These are phyloP conservation scores for Melanocharis versteri DNA, from an alignment of 2,113 vertebrate species.

Conservation along the genomic window DNA sequence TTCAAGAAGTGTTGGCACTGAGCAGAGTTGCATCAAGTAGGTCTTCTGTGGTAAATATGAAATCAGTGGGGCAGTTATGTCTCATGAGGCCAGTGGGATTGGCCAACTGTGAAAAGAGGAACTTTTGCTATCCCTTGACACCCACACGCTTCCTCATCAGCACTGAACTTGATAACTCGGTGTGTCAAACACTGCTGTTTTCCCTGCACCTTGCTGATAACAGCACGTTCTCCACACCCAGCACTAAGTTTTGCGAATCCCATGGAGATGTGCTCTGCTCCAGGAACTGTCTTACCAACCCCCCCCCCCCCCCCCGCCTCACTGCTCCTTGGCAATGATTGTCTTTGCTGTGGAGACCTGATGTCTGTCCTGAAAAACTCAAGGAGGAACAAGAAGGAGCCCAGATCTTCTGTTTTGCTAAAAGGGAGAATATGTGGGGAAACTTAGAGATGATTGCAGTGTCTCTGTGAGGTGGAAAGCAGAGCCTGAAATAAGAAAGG, in stretches of 20 bases:
- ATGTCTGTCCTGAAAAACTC: background rate
- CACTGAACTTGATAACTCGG: accelerated
- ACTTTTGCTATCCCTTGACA: background rate
- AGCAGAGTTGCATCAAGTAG: background rate
- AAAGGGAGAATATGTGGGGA: background rate
- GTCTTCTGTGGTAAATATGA: background rate
- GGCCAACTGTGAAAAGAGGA: background rate
- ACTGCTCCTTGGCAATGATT: background rate
- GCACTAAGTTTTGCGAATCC: background rate
- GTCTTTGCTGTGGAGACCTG: background rate
- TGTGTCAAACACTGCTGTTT: accelerated
- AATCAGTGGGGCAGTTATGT: background rate
- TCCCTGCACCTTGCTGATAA: background rate
- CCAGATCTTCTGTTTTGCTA: background rate
- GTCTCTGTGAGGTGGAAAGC: background rate
- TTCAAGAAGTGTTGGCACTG: background rate
- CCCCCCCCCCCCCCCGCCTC: no score
- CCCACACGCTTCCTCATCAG: background rate
- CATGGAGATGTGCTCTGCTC: background rate
- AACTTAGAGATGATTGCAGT: background rate
- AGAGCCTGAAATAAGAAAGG: background rate
- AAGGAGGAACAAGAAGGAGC: background rate
- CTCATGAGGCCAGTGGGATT: background rate
- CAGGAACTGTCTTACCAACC: background rate
- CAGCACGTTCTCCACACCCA: background rate